These are phyloP conservation scores for Halichondria panicea DNA, from an alignment of 37 sponge, comb jelly and placozoan genomes.

Conservation along the genomic window DNA sequence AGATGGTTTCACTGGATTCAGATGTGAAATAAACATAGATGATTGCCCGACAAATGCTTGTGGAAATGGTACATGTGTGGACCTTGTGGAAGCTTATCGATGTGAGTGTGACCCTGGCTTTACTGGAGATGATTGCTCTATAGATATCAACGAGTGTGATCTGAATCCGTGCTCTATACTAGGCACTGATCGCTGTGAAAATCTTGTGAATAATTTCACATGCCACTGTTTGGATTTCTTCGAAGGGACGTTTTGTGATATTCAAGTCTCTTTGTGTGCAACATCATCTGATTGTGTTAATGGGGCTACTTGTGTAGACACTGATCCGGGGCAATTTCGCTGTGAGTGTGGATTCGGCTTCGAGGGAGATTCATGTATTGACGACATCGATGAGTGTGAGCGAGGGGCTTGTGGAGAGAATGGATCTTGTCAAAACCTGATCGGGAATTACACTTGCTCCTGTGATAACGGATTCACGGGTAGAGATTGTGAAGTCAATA, in stretches of 20 bases:
- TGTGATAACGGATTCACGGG: slow-evolving; percentile 48
- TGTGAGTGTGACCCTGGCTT: slow-evolving; percentile 50
- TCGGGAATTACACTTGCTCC: slow-evolving; percentile 29
- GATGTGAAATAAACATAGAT: slow-evolving; percentile 18
- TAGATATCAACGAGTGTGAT: slow-evolving; percentile 52
- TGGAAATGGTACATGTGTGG: slow-evolving; percentile 42
- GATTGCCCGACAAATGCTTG: slow-evolving; percentile 6
- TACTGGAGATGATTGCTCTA: slow-evolving; percentile 36
- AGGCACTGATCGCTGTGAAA: slow-evolving; percentile 18
- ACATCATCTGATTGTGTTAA: slow-evolving; percentile 1
- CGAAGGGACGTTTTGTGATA: slow-evolving; percentile 1
- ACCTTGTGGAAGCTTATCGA: neutral
- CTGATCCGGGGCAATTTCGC: slow-evolving; percentile 4
- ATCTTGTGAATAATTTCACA: neutral
- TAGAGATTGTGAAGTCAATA: neutral
- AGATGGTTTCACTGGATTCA: slow-evolving; percentile 20
- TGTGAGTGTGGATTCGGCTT: slow-evolving; percentile 34
- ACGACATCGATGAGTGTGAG: slow-evolving; percentile 35
- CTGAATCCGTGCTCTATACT: slow-evolving; percentile 29
- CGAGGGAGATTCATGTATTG: slow-evolving; percentile 34
- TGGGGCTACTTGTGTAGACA: slow-evolving; percentile 35
- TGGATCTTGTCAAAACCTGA: slow-evolving; percentile 30
- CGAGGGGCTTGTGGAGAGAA: slow-evolving; percentile 43
- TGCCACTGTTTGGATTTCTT: slow-evolving; percentile 25
- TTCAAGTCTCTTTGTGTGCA: slow-evolving; percentile 11